phyloP scores from a whole-genome alignment of 2,113 vertebrate species.

The Dendrocopos noguchii region DNA sequence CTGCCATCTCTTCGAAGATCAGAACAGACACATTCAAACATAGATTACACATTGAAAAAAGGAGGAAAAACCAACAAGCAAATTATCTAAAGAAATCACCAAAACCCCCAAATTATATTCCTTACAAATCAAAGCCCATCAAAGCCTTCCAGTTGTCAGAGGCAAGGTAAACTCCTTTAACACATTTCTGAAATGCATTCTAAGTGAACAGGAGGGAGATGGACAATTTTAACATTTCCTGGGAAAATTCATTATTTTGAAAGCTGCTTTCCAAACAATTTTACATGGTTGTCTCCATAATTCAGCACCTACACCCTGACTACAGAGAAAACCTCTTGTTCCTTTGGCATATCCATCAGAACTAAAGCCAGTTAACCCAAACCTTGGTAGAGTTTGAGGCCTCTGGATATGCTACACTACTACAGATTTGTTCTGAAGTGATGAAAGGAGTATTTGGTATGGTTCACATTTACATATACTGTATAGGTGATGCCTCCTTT shows the following conservation, averaged over 20 bases:
- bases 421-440: slow-evolving; percentile 6
- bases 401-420: background rate
- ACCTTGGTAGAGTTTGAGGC: background rate
- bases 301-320: background rate
- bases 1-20: background rate
- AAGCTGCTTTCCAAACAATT: slow-evolving; percentile 8
- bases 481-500: background rate
- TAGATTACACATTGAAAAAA: background rate
- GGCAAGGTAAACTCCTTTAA: background rate
- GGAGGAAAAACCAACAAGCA: background rate
- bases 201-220: background rate
- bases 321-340: background rate
- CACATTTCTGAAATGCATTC: background rate
- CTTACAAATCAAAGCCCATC: background rate
- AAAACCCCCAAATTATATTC: background rate
- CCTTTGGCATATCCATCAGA: background rate
- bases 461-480: background rate
- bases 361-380: background rate
- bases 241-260: background rate
- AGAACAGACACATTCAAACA: background rate
- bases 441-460: background rate
- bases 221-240: background rate
- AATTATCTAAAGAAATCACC: background rate
- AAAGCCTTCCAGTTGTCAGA: background rate
- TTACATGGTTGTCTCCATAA: background rate